Base-by-base conservation (phyloP, 2,888 invertebrate species). In the Drosophila ezoana region DNA sequence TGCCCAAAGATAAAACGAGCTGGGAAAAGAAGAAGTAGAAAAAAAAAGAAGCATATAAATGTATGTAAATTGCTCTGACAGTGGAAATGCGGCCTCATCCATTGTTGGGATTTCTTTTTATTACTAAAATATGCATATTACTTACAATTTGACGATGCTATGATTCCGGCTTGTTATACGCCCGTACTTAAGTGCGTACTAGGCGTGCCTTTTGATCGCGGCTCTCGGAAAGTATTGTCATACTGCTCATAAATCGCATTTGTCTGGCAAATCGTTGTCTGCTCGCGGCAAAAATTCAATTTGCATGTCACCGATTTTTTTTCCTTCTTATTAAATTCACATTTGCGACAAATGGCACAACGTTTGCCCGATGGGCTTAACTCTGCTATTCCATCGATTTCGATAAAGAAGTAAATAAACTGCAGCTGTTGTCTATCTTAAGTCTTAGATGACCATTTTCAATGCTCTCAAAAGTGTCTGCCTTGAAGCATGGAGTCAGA, bases 11-110 rank as follows among this genome's bases (percentile, higher is more conserved):
- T 53, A 61, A 54, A 67, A 23, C 38, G 43, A n/a, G 40, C 20
- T 41, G 52, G 28, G 8, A 56, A 52, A 43, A 44, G 43, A 18
- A 45, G 8, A 10, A 20, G 20, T 48, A 53, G 43, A 58, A 44
- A 65, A 28, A 52, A 52, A 58, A 32, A 28, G 13, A 6, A 43
- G 10, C 8, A 33, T 49, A 59, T 33, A 52, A 64, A 87, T 83
- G 84, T 69, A 86, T 83, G 87, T 69, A 86, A 88, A 83, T 88
- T 69, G 78, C 70, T 66, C 57, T 86, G 87, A 65, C 81, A 72
- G 74, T 72, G 84, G 57, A 67, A 67, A 54, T 58, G 66, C 45
- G 63, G 61, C 64, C 57, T 63, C 16, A 28, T 49, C 43, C 58
- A 64, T 59, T 74, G 64, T 64, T 61, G 62, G 48, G 61, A 47